Evolutionary conservation across 2,113 vertebrate species (phyloP).

Genomic region (Chrysochloris asiatica): DNA sequence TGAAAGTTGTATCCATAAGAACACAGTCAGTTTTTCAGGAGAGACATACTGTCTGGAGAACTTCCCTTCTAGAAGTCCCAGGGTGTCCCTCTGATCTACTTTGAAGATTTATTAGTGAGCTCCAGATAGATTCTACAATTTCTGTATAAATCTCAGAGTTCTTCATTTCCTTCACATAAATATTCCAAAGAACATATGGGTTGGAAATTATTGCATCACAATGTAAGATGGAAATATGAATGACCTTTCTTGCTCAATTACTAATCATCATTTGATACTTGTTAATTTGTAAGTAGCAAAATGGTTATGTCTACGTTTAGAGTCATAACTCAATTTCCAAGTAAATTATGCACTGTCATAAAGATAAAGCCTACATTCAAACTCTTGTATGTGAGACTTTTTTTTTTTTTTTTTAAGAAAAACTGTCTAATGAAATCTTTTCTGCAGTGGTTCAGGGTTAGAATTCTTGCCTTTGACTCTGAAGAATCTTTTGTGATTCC

Average conservation of each 20-base stretch:
- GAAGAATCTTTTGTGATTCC: neutral
- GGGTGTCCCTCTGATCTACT: neutral
- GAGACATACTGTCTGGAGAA: neutral
- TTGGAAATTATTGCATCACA: slow-evolving; percentile 55
- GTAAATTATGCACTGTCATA: neutral
- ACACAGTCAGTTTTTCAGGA: neutral
- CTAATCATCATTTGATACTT: slow-evolving; percentile 25
- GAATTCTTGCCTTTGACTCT: neutral
- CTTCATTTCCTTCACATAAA: slow-evolving; percentile 50
- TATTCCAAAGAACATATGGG: slow-evolving; percentile 57
- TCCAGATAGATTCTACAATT: neutral
- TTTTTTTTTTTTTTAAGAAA: neutral
- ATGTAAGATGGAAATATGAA: slow-evolving; percentile 32
- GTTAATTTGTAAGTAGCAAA: slow-evolving; percentile 54
- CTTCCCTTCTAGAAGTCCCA: neutral
- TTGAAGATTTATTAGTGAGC: neutral
- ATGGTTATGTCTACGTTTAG: neutral
- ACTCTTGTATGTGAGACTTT: neutral
- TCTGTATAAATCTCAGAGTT: slow-evolving; percentile 15
- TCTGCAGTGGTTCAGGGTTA: neutral
- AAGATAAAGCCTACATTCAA: slow-evolving; percentile 20
- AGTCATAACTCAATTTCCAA: slow-evolving; percentile 27
- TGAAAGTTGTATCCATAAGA: neutral
- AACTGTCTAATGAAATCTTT: neutral
- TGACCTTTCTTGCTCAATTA: slow-evolving; percentile 60